Conservation (phyloP, 2,113 vertebrate species). For the Apeltes quadracus region DNA sequence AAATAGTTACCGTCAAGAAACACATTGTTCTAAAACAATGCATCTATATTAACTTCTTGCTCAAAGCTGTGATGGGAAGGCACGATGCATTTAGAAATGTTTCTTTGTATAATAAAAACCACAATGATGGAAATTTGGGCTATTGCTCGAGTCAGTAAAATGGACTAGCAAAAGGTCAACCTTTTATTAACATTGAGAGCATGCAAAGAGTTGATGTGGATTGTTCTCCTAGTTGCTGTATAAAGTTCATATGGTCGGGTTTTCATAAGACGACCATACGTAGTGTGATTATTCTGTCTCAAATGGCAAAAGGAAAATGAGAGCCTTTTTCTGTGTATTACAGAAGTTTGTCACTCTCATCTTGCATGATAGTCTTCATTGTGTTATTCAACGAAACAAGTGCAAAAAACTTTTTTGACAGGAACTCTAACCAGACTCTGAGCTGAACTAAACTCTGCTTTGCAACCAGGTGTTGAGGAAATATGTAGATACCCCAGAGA, state of each 20-base stretch:
- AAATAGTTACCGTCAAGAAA: background rate
- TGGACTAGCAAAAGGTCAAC: background rate
- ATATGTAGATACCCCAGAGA: slow-evolving; percentile 77
- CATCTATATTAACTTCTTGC: background rate
- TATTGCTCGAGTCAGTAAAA: background rate
- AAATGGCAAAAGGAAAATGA: background rate
- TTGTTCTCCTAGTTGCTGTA: background rate
- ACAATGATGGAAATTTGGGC: background rate
- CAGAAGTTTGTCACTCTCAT: slow-evolving; percentile 38
- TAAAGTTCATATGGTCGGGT: background rate
- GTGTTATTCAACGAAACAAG: slow-evolving; percentile 48
- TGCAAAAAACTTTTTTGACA: slow-evolving; percentile 56
- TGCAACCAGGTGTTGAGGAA: slow-evolving; percentile 73
- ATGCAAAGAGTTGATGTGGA: background rate
- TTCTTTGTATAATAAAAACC: background rate
- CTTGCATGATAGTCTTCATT: slow-evolving; percentile 41
- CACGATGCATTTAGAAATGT: background rate
- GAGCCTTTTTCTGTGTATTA: slow-evolving; percentile 8
- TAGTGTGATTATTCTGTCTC: background rate
- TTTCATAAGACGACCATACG: background rate
- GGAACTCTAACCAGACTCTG: slow-evolving; percentile 61
- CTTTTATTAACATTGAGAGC: slow-evolving; percentile 2
- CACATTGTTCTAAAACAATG: background rate
- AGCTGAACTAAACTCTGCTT: slow-evolving; percentile 67
- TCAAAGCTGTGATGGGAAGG: background rate